Percentiles rank a stretch among this genome's conserved stretches.
Conservation (phyloP, 2,797 vertebrate species). For the Psittacula derbiana region DNA sequence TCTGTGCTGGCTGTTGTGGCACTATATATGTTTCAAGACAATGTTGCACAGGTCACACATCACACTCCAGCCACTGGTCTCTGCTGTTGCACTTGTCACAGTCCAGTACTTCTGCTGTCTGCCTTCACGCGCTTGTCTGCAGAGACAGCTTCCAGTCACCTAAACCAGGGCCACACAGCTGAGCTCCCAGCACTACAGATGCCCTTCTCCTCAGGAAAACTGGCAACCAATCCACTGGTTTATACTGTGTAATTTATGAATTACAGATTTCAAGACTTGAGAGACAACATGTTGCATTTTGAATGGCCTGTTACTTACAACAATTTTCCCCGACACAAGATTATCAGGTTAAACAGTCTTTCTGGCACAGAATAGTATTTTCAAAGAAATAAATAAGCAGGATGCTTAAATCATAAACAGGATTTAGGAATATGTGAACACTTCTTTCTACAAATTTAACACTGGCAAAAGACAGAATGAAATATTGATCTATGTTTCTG, state of each 20-base stretch:
- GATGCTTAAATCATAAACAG: background rate
- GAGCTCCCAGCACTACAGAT: background rate
- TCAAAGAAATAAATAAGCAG: background rate
- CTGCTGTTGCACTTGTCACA: background rate
- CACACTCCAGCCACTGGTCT: background rate
- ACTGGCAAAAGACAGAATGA: constrained; percentile 34
- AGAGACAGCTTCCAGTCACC: background rate
- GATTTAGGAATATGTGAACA: background rate
- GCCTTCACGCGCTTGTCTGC: rapidly evolving
- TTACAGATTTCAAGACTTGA: background rate
- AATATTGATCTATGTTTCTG: constrained; percentile 51
- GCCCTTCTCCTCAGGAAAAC: background rate
- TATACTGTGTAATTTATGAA: background rate
- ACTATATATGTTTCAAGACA: background rate
- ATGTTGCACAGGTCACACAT: background rate
- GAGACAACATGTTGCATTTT: background rate
- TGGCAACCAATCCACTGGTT: background rate
- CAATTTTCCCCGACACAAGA: background rate
- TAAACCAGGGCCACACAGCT: background rate
- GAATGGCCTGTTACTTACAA: background rate
- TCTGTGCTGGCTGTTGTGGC: background rate
- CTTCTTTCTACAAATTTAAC: background rate
- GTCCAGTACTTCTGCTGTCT: background rate
- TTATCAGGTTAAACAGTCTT: background rate
- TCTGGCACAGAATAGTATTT: background rate